Base-by-base conservation (phyloP, 2,888 invertebrate genomes). In the Strigamia maritima region DNA sequence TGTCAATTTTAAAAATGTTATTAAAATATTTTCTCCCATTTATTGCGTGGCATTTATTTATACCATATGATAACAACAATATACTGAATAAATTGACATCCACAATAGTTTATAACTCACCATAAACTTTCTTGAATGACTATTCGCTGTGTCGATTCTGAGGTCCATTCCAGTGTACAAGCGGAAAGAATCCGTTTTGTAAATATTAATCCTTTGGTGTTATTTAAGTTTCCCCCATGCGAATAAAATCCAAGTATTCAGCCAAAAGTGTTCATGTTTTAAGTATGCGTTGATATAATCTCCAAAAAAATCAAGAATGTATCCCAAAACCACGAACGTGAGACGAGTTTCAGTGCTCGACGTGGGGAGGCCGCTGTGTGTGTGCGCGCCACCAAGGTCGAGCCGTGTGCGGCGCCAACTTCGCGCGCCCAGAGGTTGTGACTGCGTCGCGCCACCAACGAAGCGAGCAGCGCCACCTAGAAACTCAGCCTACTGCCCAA, bases 301-400 rank as follows among this genome's bases (percentile, higher is more conserved):
- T 14, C 16, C 44, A n/a, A n/a, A 44, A 44, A n/a, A 44, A 44
- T 35, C 35, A 10, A 44, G 44, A 44, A 44, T 44, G 44, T 44
- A 44, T 44, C 44, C 44, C 12, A 22, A 65, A 65, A 65, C 60
- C 60, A 65, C 60, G 44, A 44, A n/a, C 44, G 44, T n/a, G 44
- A 65, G 60, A 65, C 60, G 24, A 65, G 22, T 65, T 65, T 65
- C 60, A 8, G 22, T 65, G 60, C 60, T 16, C 60, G 24, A 65
- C 60, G 60, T 65, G 60, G 60, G 60, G 60, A 75, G 75, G 35
- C 75, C 35, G 75, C 35, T 28, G 38, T 75, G 75, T 38, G 31
- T 75, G 76, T 40, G 35, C 76, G 76, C 76, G 77, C 77, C 77
- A 77, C 77, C 77, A 77, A 77, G 77, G 77, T 77, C 49, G 77